phyloP scores from a whole-genome alignment of 2,113 vertebrate species.

The Azemiops feae region DNA sequence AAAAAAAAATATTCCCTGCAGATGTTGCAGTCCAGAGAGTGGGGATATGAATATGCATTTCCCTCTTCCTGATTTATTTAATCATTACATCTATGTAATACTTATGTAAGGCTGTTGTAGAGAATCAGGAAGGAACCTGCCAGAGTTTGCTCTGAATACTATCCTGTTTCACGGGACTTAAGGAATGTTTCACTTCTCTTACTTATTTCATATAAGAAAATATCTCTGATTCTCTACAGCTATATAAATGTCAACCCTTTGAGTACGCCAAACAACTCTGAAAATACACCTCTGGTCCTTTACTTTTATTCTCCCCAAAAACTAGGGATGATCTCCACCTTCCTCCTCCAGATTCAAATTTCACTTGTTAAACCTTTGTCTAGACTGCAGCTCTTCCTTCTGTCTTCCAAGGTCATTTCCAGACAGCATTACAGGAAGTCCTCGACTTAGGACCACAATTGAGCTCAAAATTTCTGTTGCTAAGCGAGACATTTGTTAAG shows the following conservation, averaged over 20 bases:
- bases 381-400: background rate
- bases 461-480: too few species aligned
- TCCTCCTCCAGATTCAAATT: background rate
- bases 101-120: background rate
- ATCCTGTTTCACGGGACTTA: background rate
- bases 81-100: background rate
- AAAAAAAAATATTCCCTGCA: too few species aligned
- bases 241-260: background rate
- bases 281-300: background rate
- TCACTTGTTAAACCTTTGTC: background rate
- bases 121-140: background rate
- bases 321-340: background rate
- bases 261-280: background rate
- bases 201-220: background rate
- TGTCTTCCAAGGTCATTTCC: background rate
- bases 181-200: background rate
- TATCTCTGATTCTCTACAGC: background rate
- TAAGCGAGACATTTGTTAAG: too few species aligned
- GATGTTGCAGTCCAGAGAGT: background rate
- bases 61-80: background rate
- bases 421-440: background rate
- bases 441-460: too few species aligned
- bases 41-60: background rate
- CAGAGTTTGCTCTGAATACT: background rate
- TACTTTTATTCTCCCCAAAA: background rate